Evolutionary conservation across 2,888 invertebrate genomes (phyloP).

Genomic region (Monopis laevigella): DNA sequence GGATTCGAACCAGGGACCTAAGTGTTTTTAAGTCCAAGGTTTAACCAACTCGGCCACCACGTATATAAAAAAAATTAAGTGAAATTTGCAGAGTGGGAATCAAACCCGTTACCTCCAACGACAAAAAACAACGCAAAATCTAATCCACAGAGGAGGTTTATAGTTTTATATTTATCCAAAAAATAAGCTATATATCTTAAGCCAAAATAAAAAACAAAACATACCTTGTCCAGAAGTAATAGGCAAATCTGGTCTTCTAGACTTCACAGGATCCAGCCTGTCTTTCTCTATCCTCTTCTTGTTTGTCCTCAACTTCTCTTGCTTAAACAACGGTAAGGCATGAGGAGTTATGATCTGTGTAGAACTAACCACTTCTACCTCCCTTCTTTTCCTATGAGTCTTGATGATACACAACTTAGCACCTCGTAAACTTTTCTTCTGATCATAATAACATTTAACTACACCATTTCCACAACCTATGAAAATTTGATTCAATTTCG

Average conservation of each 20-base stretch:
- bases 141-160: too few species aligned
- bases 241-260: constrained; percentile 83
- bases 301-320: constrained; percentile 88
- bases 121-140: too few species aligned
- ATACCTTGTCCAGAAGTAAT: constrained; percentile 87
- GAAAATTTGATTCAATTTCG: constrained; percentile 96
- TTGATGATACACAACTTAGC: constrained; percentile 91
- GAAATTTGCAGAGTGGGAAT: too few species aligned
- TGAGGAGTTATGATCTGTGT: constrained; percentile 97
- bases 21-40: too few species aligned
- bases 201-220: not conserved
- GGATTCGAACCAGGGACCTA: too few species aligned
- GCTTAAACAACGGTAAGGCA: constrained; percentile 93
- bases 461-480: constrained; percentile 91
- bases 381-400: constrained; percentile 78
- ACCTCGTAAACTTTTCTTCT: constrained; percentile 85
- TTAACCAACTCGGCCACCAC: too few species aligned
- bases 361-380: constrained; percentile 86
- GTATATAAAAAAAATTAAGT: too few species aligned
- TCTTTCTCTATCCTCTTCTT: constrained; percentile 93
- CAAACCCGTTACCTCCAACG: too few species aligned
- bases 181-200: too few species aligned
- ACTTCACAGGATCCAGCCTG: constrained; percentile 85
- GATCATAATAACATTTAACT: constrained; percentile 92
- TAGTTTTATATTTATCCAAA: too few species aligned